Percentiles rank a stretch among this genome's conserved stretches.
phyloP scores from a whole-genome alignment of 2,888 invertebrate species.

The Labia minor region DNA sequence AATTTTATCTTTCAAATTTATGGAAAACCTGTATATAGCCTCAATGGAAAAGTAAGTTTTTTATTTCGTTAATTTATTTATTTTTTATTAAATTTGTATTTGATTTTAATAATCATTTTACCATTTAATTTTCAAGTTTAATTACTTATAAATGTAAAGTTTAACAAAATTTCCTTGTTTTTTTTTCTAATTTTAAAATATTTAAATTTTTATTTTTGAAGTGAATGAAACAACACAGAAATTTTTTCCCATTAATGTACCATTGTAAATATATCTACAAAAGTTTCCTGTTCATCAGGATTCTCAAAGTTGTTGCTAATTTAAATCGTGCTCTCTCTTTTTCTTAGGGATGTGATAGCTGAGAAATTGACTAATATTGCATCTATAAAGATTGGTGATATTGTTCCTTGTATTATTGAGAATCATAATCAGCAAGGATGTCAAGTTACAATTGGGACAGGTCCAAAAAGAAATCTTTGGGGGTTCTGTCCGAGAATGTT shows the following conservation, averaged over 20 bases:
- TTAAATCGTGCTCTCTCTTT: too few species aligned
- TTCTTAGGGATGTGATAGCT: conserved; percentile 38
- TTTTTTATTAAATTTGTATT: neutral
- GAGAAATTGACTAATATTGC: conserved; percentile 45
- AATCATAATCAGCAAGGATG: conserved; percentile 26
- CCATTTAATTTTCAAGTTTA: too few species aligned
- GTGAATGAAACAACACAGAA: too few species aligned
- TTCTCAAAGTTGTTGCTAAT: too few species aligned
- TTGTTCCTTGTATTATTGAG: conserved; percentile 44
- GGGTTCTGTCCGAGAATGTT: conserved; percentile 50
- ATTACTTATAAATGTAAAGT: neutral
- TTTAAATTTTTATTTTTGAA: too few species aligned
- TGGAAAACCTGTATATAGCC: conserved; percentile 56
- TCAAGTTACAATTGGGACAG: conserved; percentile 37
- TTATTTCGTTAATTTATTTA: neutral
- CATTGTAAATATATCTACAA: too few species aligned
- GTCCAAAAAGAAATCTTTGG: conserved; percentile 37
- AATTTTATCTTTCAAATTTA: conserved; percentile 52
- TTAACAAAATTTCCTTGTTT: neutral
- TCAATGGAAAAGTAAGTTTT: conserved; percentile 43
- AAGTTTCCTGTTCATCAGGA: too few species aligned
- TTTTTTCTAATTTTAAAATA: too few species aligned
- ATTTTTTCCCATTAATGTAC: too few species aligned
- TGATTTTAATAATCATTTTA: too few species aligned
- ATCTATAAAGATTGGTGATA: conserved; percentile 45